Base-by-base conservation (phyloP, 2,888 invertebrate genomes). In the Panzeria rudis region DNA sequence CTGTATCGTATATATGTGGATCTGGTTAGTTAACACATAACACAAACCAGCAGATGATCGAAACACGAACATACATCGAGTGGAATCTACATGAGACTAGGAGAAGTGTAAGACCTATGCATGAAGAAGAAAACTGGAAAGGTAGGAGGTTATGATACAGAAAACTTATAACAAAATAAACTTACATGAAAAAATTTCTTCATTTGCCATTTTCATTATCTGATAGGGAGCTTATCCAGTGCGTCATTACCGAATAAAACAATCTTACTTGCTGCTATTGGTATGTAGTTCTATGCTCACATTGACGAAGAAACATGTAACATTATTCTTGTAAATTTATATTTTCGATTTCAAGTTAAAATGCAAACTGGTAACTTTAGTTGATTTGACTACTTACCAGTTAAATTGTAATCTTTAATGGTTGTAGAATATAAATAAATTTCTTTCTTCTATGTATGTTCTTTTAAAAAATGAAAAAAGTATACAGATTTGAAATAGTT, bases 341-440 rank as follows among this genome's bases (percentile, higher is more conserved):
- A 35, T 76, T 66, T 76, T 77, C 59, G 59, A 68, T 71, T 71
- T 44, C 11, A 15, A 38, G 29, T 69, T 52, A 41, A 29, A 78
- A 41, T 50, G 44, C n/a, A n/a, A 25, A 68, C 59, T 47, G 38
- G 20, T 38, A 56, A 64, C 25, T 69, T 38, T 25, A 41, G 71
- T 66, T 77, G 50, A 83, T 78, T 72, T 72, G 38, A 73, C 41
- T 72, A 59, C 56, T 61, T 41, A 15, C 29, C 17, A 76, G 41
- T 38, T 38, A 41, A 25, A 38, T 75, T 54, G 54, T 66, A 64
- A 20, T 66, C 64, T 66, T 17, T 41, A n/a, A 78, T 71, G 23
- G n/a, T 11, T 52, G 61, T 71, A n/a, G 50, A 62, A 71, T 54
- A 62, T 71, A 71, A 61, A 78, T 69, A 29, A 52, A 69, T 69